Conservation (phyloP, 2,113 vertebrate species). For the Coreoperca whiteheadi region DNA sequence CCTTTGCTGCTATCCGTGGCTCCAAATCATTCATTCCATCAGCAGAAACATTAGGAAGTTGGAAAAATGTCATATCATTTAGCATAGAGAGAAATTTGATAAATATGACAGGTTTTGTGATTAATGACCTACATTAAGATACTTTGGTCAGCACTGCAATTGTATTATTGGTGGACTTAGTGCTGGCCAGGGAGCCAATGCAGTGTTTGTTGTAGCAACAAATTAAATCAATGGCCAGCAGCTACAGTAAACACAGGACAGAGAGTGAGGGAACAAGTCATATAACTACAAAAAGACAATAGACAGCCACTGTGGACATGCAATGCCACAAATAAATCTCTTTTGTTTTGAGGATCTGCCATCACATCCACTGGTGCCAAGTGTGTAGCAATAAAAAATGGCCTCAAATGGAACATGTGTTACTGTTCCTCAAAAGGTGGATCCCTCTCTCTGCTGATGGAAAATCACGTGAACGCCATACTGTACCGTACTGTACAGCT, state of each 20-base stretch:
- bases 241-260: slow-evolving; percentile 15
- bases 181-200: slow-evolving; percentile 15
- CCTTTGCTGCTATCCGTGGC: neutral
- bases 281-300: slow-evolving; percentile 6
- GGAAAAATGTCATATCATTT: neutral
- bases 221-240: slow-evolving; percentile 39
- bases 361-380: neutral
- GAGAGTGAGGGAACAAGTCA: slow-evolving; percentile 21
- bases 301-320: neutral
- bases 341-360: neutral
- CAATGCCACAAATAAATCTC: neutral
- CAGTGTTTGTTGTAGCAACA: slow-evolving; percentile 41
- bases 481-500: slow-evolving; percentile 12
- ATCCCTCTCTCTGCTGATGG: slow-evolving; percentile 8
- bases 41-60: neutral
- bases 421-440: neutral
- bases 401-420: slow-evolving; percentile 1
- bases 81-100: slow-evolving; percentile 24
- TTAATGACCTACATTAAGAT: slow-evolving; percentile 15
- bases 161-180: slow-evolving; percentile 28
- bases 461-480: neutral
- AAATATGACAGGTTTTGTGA: slow-evolving; percentile 49
- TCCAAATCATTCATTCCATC: neutral
- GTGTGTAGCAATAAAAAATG: neutral
- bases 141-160: slow-evolving; percentile 21